These are phyloP conservation scores for Drosophila chauvacae DNA, from an alignment of 1,140 invertebrate species.

Conservation along the genomic window DNA sequence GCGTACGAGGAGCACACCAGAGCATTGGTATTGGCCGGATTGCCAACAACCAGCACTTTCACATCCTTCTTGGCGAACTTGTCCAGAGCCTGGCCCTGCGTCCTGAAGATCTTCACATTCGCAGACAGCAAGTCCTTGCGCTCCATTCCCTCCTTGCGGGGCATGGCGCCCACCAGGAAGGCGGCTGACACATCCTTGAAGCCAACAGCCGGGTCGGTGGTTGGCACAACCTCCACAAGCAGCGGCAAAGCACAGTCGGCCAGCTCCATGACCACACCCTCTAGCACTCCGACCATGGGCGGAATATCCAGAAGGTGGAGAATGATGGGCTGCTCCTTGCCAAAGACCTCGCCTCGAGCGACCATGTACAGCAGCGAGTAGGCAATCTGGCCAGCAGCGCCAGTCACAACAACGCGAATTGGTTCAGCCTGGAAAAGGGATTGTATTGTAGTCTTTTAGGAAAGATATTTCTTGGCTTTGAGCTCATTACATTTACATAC, in stretches of 20 bases:
- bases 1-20: conserved; percentile 98
- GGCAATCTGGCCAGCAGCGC: conserved; percentile 99
- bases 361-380: conserved; percentile 98
- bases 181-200: conserved; percentile 99
- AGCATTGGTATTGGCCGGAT: conserved; percentile 99
- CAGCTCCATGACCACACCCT: conserved; percentile 99
- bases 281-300: conserved; percentile 96
- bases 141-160: conserved; percentile 99
- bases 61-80: conserved; percentile 97
- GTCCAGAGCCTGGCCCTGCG: conserved; percentile 96
- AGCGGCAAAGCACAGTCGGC: conserved; percentile 98
- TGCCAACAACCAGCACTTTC: conserved; percentile 98
- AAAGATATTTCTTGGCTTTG: background rate
- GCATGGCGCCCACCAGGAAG: conserved; percentile 99
- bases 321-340: conserved; percentile 93
- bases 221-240: conserved; percentile 93
- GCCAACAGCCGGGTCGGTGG: conserved; percentile 93
- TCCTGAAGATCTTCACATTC: conserved; percentile 99
- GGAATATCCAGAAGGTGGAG: conserved; percentile 98
- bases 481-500: background rate
- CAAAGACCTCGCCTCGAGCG: conserved; percentile 98
- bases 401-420: conserved; percentile 97
- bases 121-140: conserved; percentile 97
- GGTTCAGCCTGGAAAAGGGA: conserved; percentile 86
- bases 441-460: background rate